A percentile compares a stretch with the other conserved stretches of the same genome.
Conservation (phyloP, 2,888 invertebrate species). For the Julus scanicus region DNA sequence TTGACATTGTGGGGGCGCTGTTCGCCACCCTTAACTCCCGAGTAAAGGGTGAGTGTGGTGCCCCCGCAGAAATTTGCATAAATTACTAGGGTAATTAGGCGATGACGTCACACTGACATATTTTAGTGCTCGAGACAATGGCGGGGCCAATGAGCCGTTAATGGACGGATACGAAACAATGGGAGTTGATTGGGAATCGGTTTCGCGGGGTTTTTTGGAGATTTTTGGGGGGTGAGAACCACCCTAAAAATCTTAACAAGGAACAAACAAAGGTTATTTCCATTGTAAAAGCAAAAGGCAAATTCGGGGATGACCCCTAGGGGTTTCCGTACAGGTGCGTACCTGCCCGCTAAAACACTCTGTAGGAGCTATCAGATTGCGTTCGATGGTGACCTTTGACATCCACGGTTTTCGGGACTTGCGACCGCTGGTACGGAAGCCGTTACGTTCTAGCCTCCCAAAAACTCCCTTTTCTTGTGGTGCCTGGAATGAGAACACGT, state of each 20-base stretch:
- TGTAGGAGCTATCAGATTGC: background rate
- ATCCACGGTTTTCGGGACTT: background rate
- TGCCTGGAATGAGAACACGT: no score
- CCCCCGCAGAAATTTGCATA: background rate
- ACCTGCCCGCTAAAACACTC: background rate
- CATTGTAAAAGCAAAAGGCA: background rate
- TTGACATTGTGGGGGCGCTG: no score
- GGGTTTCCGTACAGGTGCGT: background rate
- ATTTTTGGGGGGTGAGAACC: background rate
- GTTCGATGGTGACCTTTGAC: background rate
- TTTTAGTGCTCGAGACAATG: background rate
- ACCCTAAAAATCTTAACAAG: background rate
- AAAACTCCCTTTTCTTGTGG: no score
- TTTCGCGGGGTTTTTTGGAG: background rate
- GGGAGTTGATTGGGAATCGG: background rate
- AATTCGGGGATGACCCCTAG: background rate
- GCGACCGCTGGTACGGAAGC: background rate
- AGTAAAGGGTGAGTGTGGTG: no score
- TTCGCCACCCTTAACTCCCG: no score
- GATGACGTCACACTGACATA: background rate
- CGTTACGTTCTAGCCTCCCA: background rate
- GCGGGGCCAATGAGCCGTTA: constrained; percentile 2
- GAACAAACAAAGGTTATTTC: background rate
- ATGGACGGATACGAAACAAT: background rate
- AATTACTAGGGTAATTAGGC: background rate